Conservation (phyloP, 2,888 invertebrate species). For the Hirtodrosophila trivittata region DNA sequence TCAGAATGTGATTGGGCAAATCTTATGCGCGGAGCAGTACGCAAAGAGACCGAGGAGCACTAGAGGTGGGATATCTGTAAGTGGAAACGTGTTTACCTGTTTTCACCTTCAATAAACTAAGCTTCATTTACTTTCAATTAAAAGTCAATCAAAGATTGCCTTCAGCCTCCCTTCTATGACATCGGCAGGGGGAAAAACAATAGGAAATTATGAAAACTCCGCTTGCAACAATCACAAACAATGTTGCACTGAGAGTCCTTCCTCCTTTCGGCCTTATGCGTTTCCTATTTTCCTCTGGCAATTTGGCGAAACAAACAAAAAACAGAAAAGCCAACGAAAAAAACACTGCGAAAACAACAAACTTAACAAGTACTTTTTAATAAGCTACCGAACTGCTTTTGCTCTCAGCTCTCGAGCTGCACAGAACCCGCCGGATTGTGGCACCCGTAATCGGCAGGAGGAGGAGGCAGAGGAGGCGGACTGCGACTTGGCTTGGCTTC, state of each 20-base stretch:
- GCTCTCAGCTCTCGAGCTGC: slow-evolving; percentile 12
- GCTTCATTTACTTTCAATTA: slow-evolving; percentile 70
- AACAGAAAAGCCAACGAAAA: slow-evolving; percentile 18
- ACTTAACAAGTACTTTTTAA: slow-evolving; percentile 68
- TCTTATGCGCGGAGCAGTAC: slow-evolving; percentile 36
- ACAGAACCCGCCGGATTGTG: too few species aligned
- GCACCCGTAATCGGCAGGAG: too few species aligned
- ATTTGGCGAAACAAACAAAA: slow-evolving; percentile 36
- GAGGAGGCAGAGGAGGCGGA: too few species aligned
- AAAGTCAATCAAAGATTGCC: slow-evolving; percentile 68
- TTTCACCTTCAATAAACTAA: too few species aligned
- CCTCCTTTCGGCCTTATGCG: slow-evolving; percentile 28
- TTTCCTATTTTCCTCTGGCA: slow-evolving; percentile 55
- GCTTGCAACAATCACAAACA: slow-evolving; percentile 69
- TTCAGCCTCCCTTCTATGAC: slow-evolving; percentile 24
- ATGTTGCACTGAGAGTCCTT: slow-evolving; percentile 33
- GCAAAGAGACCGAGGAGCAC: neutral
- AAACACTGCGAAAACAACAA: slow-evolving; percentile 47
- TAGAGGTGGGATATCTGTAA: too few species aligned
- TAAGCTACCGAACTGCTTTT: slow-evolving; percentile 54
- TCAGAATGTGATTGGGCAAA: slow-evolving; percentile 55
- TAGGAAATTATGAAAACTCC: slow-evolving; percentile 32
- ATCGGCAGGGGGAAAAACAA: slow-evolving; percentile 27
- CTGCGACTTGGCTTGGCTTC: slow-evolving; percentile 49
- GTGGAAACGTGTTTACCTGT: too few species aligned